A percentile compares a stretch with the other conserved stretches of the same genome.
Evolutionary conservation across 2,113 vertebrate genomes (phyloP).

Genomic region (Glaucomys volans): DNA sequence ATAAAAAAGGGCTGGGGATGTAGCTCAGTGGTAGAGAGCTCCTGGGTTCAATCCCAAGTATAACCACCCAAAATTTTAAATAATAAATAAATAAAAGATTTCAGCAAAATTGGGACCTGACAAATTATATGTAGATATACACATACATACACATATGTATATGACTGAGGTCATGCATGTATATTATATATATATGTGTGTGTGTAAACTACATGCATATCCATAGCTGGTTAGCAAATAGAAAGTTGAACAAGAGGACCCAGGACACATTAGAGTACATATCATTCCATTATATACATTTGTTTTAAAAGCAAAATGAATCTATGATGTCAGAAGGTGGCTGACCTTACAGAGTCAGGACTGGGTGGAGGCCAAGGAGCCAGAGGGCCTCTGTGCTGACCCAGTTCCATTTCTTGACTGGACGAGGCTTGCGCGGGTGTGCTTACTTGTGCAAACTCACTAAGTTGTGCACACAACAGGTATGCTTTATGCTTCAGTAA

Average conservation of each 20-base stretch:
- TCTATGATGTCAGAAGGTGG: background rate
- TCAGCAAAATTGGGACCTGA: background rate
- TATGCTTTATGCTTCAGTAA: background rate
- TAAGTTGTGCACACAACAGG: background rate
- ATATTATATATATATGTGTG: too few relatives aligned
- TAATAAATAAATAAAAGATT: slow-evolving; percentile 15
- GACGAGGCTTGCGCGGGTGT: background rate
- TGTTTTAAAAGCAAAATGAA: background rate
- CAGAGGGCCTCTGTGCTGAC: background rate
- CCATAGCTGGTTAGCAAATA: background rate
- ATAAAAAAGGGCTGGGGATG: background rate
- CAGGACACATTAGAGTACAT: background rate
- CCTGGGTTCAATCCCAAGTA: background rate
- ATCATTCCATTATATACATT: background rate
- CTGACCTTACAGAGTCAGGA: background rate
- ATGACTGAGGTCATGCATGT: background rate
- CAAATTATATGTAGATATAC: background rate
- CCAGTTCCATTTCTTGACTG: background rate
- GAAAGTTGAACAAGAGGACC: background rate
- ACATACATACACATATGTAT: too few relatives aligned
- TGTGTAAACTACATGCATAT: background rate
- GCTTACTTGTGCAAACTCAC: background rate
- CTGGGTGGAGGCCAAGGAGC: too few relatives aligned
- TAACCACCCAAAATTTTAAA: too few relatives aligned
- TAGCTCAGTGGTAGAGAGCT: background rate